These are phyloP conservation scores for Benitochromis conjunctus DNA, from an alignment of 2,113 vertebrate genomes.

Conservation along the genomic window DNA sequence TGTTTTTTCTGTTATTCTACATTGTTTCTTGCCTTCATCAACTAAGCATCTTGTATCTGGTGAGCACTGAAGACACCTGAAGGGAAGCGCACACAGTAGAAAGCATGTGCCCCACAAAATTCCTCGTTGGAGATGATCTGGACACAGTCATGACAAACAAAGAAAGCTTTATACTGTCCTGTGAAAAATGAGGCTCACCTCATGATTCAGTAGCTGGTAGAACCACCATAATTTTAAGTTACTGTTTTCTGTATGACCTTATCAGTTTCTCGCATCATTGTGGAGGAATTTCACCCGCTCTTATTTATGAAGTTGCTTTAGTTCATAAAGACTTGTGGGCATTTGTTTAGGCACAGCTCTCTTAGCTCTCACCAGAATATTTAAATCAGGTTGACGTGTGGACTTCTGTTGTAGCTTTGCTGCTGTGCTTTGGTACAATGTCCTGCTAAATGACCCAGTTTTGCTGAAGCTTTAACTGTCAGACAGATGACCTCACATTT, in stretches of 20 bases:
- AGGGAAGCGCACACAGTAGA: background rate
- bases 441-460: background rate
- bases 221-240: background rate
- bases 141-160: background rate
- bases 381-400: background rate
- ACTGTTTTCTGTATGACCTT: background rate
- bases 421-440: background rate
- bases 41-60: background rate
- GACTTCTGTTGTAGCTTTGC: background rate
- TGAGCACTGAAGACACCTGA: background rate
- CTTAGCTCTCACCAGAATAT: background rate
- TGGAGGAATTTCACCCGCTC: background rate
- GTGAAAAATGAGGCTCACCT: background rate
- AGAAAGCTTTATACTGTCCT: background rate
- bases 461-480: background rate
- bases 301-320: background rate
- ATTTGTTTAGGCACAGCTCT: background rate
- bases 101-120: slow-evolving; percentile 5
- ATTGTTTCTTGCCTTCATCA: background rate
- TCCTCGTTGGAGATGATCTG: background rate
- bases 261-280: background rate
- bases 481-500: background rate
- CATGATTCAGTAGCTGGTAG: background rate
- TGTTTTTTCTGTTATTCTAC: background rate
- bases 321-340: background rate